phyloP scores from a whole-genome alignment of 1,140 invertebrate species.

The Drosophila tani region DNA sequence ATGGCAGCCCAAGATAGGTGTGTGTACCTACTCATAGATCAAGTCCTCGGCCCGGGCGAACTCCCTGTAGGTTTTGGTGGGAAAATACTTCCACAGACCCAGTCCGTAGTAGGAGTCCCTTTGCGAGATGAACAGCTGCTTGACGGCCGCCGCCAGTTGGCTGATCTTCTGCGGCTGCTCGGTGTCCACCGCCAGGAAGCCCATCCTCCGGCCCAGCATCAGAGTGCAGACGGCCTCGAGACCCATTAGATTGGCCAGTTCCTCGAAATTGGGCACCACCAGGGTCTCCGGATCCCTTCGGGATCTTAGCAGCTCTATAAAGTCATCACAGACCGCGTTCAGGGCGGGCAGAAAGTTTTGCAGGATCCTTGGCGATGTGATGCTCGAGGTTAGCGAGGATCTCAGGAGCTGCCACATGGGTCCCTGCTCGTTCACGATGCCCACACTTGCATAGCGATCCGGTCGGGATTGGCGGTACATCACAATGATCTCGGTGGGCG shows the following conservation, averaged over 20 bases:
- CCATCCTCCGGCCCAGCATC: constrained; percentile 91
- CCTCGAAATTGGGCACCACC: constrained; percentile 88
- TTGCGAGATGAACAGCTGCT: constrained; percentile 90
- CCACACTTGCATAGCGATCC: constrained; percentile 92
- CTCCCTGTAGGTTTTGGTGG: constrained; percentile 90
- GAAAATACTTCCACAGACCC: constrained; percentile 93
- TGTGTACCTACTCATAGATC: constrained; percentile 89
- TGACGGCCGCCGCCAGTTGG: constrained; percentile 89
- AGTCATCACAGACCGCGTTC: constrained; percentile 92
- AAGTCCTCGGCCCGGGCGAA: constrained; percentile 91
- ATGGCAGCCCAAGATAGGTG: constrained; percentile 12
- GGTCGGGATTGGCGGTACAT: constrained; percentile 90
- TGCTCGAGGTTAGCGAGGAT: constrained; percentile 89
- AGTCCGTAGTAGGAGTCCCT: constrained; percentile 93
- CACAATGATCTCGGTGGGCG: constrained; percentile 92
- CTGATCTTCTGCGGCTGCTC: constrained; percentile 86
- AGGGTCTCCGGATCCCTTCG: constrained; percentile 85
- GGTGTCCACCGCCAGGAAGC: constrained; percentile 89
- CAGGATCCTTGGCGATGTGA: constrained; percentile 92
- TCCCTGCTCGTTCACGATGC: constrained; percentile 94
- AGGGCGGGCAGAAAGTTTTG: constrained; percentile 91
- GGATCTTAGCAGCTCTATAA: constrained; percentile 88
- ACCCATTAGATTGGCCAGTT: constrained; percentile 91
- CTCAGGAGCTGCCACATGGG: constrained; percentile 92
- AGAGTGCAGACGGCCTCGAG: constrained; percentile 92